Percentiles rank a stretch among this genome's conserved stretches.
Evolutionary conservation across 2,888 invertebrate species (phyloP).

Genomic region (Ectemnius cavifrons): DNA sequence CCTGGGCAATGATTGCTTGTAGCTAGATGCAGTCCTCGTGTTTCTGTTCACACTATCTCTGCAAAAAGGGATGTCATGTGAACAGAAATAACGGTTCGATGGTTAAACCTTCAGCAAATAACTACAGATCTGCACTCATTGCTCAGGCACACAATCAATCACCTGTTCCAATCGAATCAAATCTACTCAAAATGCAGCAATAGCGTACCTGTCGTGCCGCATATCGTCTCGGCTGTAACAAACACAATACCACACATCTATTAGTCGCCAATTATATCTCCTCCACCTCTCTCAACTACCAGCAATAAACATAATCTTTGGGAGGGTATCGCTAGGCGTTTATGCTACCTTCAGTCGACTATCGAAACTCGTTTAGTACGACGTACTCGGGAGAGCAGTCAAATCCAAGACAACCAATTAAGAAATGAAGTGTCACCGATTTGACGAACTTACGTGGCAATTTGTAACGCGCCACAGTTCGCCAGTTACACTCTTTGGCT

Average conservation of each 20-base stretch:
- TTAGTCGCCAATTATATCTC: slow-evolving; percentile 67
- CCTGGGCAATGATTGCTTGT: slow-evolving; percentile 79
- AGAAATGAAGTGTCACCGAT: slow-evolving; percentile 31
- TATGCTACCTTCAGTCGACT: slow-evolving; percentile 38
- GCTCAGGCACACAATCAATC: slow-evolving; percentile 78
- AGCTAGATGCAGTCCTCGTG: slow-evolving; percentile 78
- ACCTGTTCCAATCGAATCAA: slow-evolving; percentile 76
- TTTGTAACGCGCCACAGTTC: slow-evolving; percentile 32
- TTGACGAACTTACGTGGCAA: slow-evolving; percentile 44
- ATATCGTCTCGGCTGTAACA: slow-evolving; percentile 78
- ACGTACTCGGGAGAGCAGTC: slow-evolving; percentile 63
- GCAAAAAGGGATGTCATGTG: slow-evolving; percentile 78
- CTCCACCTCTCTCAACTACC: slow-evolving; percentile 53
- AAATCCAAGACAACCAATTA: slow-evolving; percentile 70
- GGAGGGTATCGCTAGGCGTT: slow-evolving; percentile 59
- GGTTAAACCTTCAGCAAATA: slow-evolving; percentile 72
- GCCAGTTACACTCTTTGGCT: slow-evolving; percentile 43
- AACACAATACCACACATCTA: slow-evolving; percentile 73
- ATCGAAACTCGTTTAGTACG: slow-evolving; percentile 35
- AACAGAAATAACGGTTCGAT: slow-evolving; percentile 75
- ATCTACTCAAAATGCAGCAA: slow-evolving; percentile 74
- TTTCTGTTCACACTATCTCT: slow-evolving; percentile 79
- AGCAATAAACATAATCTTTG: slow-evolving; percentile 63
- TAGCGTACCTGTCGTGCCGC: slow-evolving; percentile 78
- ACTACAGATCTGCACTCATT: slow-evolving; percentile 77